Evolutionary conservation across 2,888 invertebrate genomes (phyloP).

Genomic region (Buathra laborator): DNA sequence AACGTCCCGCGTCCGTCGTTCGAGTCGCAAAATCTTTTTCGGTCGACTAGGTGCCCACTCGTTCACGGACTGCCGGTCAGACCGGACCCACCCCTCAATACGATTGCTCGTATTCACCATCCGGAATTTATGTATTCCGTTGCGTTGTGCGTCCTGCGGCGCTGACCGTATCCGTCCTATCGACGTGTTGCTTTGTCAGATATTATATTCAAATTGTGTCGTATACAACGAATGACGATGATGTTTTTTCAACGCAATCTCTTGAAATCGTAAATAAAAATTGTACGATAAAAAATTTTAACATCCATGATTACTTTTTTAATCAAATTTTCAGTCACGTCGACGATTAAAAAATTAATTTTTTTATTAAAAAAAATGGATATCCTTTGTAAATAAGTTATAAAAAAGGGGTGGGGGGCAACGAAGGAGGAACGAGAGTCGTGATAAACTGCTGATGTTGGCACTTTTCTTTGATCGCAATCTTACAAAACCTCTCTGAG

Average conservation of each 20-base stretch:
- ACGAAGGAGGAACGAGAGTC: background rate
- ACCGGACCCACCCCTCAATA: conserved; percentile 52
- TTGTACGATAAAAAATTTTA: background rate
- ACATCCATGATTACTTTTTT: background rate
- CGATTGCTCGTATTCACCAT: conserved; percentile 59
- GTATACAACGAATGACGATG: background rate
- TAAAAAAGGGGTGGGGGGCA: background rate
- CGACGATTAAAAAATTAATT: background rate
- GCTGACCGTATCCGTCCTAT: conserved; percentile 20
- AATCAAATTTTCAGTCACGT: background rate
- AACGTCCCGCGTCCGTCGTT: conserved; percentile 37
- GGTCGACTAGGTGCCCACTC: conserved; percentile 68
- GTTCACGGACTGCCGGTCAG: conserved; percentile 62
- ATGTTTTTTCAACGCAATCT: background rate
- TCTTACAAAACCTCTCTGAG: conserved; percentile 13
- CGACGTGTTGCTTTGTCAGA: conserved; percentile 5
- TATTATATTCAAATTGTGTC: background rate
- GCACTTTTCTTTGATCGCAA: conserved; percentile 36
- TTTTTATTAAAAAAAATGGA: background rate
- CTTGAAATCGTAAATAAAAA: background rate
- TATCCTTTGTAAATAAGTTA: conserved; percentile 2
- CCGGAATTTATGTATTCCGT: conserved; percentile 59
- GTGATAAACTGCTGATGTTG: conserved; percentile 27
- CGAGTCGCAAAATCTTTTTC: conserved; percentile 66
- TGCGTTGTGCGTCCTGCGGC: conserved; percentile 8